Conservation (phyloP, 2,888 invertebrate genomes). For the Microplitis deprimator region DNA sequence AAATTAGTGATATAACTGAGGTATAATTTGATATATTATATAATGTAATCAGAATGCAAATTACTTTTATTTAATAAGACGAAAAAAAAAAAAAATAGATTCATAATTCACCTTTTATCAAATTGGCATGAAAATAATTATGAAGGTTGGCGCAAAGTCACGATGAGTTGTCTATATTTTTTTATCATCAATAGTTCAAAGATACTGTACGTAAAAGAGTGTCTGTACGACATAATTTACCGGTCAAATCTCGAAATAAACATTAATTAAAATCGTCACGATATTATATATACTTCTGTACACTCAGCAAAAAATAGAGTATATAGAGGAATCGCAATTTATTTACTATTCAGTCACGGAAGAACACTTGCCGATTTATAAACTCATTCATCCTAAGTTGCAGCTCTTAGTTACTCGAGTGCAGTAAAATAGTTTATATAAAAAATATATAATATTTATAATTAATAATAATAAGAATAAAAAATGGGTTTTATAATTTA, state of each 20-base stretch:
- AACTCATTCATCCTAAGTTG: neutral
- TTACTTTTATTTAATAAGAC: neutral
- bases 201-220: neutral
- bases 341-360: neutral
- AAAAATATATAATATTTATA: no score
- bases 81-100: neutral
- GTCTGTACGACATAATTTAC: neutral
- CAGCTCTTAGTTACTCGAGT: neutral
- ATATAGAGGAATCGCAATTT: neutral
- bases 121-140: neutral
- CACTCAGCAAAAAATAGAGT: neutral
- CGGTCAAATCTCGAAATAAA: neutral
- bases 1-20: no score
- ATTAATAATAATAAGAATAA: neutral
- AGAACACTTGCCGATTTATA: neutral
- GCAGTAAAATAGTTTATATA: neutral
- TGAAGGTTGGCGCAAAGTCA: neutral
- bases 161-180: neutral
- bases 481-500: conserved; percentile 57
- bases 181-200: neutral
- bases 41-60: neutral
- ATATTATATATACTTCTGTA: neutral
- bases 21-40: neutral
- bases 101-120: neutral
- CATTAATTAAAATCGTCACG: neutral